Conservation (phyloP, 2,888 invertebrate species). For the Conchocele bisecta region DNA sequence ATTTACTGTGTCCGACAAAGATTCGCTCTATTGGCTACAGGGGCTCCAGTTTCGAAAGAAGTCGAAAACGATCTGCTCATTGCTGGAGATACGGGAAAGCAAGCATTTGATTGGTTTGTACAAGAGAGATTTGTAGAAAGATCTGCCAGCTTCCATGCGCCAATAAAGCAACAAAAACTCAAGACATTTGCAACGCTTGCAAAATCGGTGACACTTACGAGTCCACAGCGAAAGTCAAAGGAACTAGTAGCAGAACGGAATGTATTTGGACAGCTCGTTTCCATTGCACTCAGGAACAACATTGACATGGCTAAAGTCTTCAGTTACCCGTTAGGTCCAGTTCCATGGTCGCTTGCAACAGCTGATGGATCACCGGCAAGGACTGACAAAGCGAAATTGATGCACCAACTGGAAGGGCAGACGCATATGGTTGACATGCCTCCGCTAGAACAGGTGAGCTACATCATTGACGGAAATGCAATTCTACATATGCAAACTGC, state of each 20-base stretch:
- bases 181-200: neutral
- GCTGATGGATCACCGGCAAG: neutral
- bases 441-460: neutral
- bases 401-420: neutral
- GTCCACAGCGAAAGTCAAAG: neutral
- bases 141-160: neutral
- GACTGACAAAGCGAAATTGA: neutral
- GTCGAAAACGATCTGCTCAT: neutral
- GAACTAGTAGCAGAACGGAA: conserved; percentile 23
- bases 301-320: neutral
- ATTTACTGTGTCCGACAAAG: conserved; percentile 13
- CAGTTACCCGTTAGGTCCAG: neutral
- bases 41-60: neutral
- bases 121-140: neutral
- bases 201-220: neutral
- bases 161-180: no score
- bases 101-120: no score
- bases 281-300: neutral
- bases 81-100: neutral
- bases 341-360: neutral
- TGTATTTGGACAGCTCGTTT: neutral
- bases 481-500: no score
- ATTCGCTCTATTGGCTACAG: neutral
- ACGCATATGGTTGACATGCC: neutral
- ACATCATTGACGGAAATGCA: neutral